Evolutionary conservation across 2,888 invertebrate genomes (phyloP).

Genomic region (Eilema depressum): DNA sequence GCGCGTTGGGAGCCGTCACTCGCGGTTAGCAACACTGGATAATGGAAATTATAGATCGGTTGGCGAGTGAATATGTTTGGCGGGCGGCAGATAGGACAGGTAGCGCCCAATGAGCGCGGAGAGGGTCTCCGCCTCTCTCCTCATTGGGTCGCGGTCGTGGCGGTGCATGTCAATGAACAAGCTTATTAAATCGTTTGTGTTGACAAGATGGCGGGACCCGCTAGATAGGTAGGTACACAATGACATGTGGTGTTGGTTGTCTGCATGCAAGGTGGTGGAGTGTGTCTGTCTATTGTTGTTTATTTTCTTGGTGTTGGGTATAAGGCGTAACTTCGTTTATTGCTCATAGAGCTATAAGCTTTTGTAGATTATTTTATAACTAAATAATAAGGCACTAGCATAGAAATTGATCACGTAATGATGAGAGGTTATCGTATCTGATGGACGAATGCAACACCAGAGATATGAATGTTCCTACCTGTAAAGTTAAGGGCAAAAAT

Average conservation of each 20-base stretch:
- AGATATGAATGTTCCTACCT: too few species aligned
- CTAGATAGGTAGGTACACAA: slow-evolving; percentile 20
- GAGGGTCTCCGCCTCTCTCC: slow-evolving; percentile 21
- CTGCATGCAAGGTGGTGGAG: slow-evolving; percentile 38
- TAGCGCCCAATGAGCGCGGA: slow-evolving; percentile 51
- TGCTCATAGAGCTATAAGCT: too few species aligned
- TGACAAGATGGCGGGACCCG: slow-evolving; percentile 60
- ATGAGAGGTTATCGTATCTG: too few species aligned
- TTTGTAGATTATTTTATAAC: neutral
- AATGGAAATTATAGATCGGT: slow-evolving; percentile 36
- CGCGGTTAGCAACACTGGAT: slow-evolving; percentile 14
- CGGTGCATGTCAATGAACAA: slow-evolving; percentile 27
- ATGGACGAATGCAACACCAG: too few species aligned
- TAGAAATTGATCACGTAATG: too few species aligned
- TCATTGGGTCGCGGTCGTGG: slow-evolving; percentile 21
- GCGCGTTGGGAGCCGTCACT: slow-evolving; percentile 1
- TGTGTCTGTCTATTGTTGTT: slow-evolving; percentile 13
- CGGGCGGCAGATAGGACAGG: slow-evolving; percentile 33
- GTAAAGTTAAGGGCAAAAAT: too few species aligned
- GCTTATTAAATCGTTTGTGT: slow-evolving; percentile 37
- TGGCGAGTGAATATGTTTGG: slow-evolving; percentile 17
- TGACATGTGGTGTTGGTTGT: slow-evolving; percentile 58
- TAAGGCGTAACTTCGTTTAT: neutral
- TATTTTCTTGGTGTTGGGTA: slow-evolving; percentile 36
- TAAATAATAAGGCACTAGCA: neutral